A percentile compares a stretch with the other conserved stretches of the same genome.
These are phyloP conservation scores for Hemiprocne comata DNA, from an alignment of 2,113 vertebrate genomes.

Conservation along the genomic window DNA sequence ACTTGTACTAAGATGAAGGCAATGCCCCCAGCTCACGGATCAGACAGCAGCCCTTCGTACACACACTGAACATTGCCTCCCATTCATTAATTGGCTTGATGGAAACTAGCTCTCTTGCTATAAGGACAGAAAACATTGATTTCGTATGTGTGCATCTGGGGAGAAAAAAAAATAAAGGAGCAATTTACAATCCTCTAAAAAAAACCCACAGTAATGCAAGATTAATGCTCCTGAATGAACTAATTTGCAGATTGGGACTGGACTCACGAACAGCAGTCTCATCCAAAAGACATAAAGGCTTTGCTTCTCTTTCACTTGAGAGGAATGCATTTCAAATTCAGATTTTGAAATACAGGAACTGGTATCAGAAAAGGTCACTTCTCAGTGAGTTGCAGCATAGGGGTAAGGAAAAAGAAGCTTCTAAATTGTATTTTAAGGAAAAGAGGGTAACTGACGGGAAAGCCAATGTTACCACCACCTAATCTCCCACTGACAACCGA, in stretches of 20 bases:
- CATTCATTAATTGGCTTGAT: slow-evolving; percentile 59
- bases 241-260: not conserved
- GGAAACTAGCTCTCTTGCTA: not conserved
- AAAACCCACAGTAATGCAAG: not conserved
- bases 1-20: slow-evolving; percentile 36
- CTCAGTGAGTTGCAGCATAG: not conserved
- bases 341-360: not conserved
- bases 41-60: slow-evolving; percentile 19
- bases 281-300: not conserved
- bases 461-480: not conserved
- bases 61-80: slow-evolving; percentile 26
- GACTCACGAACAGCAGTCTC: not conserved
- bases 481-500: not conserved
- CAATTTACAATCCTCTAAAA: not conserved
- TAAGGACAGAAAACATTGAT: slow-evolving; percentile 3
- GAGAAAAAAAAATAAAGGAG: not conserved
- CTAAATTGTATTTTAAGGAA: not conserved
- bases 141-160: not conserved
- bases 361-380: not conserved
- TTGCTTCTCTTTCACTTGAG: not conserved
- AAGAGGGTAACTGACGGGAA: not conserved
- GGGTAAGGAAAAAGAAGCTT: not conserved
- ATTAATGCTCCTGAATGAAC: not conserved
- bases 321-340: not conserved
- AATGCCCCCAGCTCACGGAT: slow-evolving; percentile 54